A percentile compares a stretch with the other conserved stretches of the same genome.
Conservation (phyloP, 2,113 vertebrate species). For the Rhinoptilus africanus region DNA sequence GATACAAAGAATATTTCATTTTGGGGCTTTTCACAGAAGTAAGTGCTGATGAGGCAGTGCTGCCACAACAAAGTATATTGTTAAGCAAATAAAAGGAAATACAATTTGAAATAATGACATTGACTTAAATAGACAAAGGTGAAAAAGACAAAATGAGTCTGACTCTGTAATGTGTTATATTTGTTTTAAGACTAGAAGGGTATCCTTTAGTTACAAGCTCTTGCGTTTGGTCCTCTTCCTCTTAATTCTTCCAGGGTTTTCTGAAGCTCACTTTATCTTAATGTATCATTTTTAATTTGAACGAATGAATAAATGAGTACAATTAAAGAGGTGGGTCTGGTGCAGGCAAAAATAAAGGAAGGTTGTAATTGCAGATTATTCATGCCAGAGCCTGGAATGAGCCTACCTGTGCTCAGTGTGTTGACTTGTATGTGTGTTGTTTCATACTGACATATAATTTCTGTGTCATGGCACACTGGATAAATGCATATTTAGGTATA, state of each 20-base stretch:
- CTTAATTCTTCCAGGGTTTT: neutral
- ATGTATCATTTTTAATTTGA: neutral
- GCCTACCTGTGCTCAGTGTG: conserved; percentile 14
- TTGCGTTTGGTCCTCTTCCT: neutral
- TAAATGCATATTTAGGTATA: conserved; percentile 28
- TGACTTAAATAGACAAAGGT: neutral
- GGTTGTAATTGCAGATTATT: conserved; percentile 21
- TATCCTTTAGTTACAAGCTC: neutral
- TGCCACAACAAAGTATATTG: neutral
- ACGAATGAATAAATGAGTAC: neutral
- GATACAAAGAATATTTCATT: neutral
- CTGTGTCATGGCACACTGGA: neutral
- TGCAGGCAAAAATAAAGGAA: conserved; percentile 2
- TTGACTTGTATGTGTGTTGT: neutral
- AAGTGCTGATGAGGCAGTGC: neutral
- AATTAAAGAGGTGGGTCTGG: conserved; percentile 18
- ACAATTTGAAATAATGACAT: neutral
- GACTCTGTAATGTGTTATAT: neutral
- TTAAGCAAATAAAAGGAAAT: neutral
- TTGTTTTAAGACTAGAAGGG: neutral
- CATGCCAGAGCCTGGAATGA: neutral
- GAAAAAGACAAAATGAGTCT: neutral
- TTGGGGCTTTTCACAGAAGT: neutral
- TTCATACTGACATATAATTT: neutral
- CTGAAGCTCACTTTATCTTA: neutral